Evolutionary conservation across 2,113 vertebrate species (phyloP), one percentile per base, ranked within the genome.

Genomic region (Ascaphus truei): DNA sequence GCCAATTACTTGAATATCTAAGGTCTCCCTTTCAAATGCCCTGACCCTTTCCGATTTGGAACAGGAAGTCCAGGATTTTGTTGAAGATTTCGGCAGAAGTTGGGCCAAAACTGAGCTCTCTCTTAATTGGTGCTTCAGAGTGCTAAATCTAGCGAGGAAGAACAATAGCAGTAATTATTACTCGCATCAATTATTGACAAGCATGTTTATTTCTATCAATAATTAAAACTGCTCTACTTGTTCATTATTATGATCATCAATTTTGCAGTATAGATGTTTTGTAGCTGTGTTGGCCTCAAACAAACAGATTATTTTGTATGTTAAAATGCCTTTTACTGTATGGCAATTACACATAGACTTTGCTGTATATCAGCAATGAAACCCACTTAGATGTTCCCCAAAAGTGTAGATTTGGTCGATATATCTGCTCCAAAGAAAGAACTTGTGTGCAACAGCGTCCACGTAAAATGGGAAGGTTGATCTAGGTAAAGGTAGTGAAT

Each of bases 131-230:
- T 53, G 1, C 25, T 15, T 18, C 36, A 15, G 10, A 16, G 37
- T 26, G 37, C 37, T 58, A 68, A 68, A 56, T 56, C 25, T 56
- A 66, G 51, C 41, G 39, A 25, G 15, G 31, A 33, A 50, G 45
- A 41, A 68, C 51, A 68, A 57, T 43, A 51, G 63, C 16, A 4
- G 63, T 22, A 7, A 33, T 43, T 16, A 30, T 43, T 47, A 33
- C 64, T 4, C 18, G 20, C 27, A 67, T 47, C 25, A 67, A 47
- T 58, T 67, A 67, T 56, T 47, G 37, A 57, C 52, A 16, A 27
- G 13, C 45, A 67, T 25, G 37, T 57, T 67, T 57, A 57, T 57
- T 53, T 30, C 18, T 47, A 56, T 66, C 64, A 67, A 67, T 57
- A 57, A 67, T 67, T 57, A 67, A 67, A 23, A 30, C 9, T 7